phyloP scores from a whole-genome alignment of 2,113 vertebrate genomes.

The Saccopteryx bilineata region DNA sequence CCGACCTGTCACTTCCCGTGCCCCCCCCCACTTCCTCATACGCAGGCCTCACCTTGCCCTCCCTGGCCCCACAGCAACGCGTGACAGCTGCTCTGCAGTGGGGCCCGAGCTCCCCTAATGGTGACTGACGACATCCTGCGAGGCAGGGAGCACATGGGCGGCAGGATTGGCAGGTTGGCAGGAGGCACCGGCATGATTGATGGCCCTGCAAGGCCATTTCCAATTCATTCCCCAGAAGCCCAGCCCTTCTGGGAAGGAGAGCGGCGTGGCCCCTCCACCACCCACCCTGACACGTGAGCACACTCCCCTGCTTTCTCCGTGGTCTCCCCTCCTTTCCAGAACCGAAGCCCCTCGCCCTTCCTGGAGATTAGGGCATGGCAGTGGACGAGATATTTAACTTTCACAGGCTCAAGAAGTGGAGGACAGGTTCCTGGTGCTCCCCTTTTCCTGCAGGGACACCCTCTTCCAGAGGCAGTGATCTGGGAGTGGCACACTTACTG shows the following conservation, averaged over 20 bases:
- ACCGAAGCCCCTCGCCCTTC: background rate
- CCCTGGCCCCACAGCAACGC: background rate
- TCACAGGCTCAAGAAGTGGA: background rate
- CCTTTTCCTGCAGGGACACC: background rate
- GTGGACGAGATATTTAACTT: background rate
- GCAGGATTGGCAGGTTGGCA: slow-evolving; percentile 75
- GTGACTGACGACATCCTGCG: slow-evolving; percentile 43
- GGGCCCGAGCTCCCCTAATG: background rate
- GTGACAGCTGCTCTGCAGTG: accelerated
- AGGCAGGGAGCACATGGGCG: background rate
- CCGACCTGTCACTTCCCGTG: accelerated
- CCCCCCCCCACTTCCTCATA: accelerated
- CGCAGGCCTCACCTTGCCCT: background rate
- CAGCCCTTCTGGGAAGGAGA: slow-evolving; percentile 71
- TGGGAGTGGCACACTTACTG: background rate
- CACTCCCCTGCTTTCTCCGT: background rate
- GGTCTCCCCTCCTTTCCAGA: background rate
- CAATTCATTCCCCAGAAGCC: slow-evolving; percentile 43
- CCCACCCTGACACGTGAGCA: accelerated
- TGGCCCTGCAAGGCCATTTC: slow-evolving; percentile 51
- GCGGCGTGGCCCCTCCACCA: background rate
- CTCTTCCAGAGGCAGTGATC: background rate
- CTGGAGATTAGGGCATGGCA: accelerated
- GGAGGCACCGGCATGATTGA: slow-evolving; percentile 58
- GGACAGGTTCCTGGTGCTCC: no score